A percentile compares a stretch with the other conserved stretches of the same genome.
Evolutionary conservation across 2,888 invertebrate genomes (phyloP).

Genomic region (Ectemnius continuus): DNA sequence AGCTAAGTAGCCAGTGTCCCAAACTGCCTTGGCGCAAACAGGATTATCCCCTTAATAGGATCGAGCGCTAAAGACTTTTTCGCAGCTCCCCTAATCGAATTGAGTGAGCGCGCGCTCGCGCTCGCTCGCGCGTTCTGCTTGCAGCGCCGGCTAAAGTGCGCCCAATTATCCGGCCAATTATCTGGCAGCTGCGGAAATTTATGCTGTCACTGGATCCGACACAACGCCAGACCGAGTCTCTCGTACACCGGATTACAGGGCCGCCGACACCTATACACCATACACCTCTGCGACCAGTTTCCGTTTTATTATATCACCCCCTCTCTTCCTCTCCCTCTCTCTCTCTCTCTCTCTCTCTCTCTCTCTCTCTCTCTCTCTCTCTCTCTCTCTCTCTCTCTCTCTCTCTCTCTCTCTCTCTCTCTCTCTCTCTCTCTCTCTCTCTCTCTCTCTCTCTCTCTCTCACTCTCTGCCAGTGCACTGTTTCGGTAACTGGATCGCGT

Average conservation of each 20-base stretch:
- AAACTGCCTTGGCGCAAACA: conserved; percentile 7
- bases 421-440: too few species aligned
- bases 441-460: too few species aligned
- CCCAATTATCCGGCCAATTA: conserved; percentile 4
- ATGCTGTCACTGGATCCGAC: not conserved
- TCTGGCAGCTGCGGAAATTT: conserved; percentile 15
- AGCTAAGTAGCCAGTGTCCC: not conserved
- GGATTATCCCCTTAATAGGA: not conserved
- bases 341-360: too few species aligned
- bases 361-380: too few species aligned
- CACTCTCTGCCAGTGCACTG: not conserved
- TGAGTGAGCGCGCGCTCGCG: not conserved
- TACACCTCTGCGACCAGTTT: not conserved
- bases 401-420: too few species aligned
- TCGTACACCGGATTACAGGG: too few species aligned
- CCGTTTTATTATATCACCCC: conserved; percentile 3
- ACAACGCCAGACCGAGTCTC: too few species aligned
- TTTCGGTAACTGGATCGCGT: not conserved
- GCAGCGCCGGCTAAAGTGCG: not conserved
- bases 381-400: too few species aligned
- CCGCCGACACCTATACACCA: too few species aligned
- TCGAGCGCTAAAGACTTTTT: conserved; percentile 3
- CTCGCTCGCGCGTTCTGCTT: not conserved
- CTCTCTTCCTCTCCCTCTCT: too few species aligned
- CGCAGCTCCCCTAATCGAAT: conserved; percentile 3